Base-by-base conservation (phyloP, 2,888 invertebrate species). In the Drosophila infuscata region DNA sequence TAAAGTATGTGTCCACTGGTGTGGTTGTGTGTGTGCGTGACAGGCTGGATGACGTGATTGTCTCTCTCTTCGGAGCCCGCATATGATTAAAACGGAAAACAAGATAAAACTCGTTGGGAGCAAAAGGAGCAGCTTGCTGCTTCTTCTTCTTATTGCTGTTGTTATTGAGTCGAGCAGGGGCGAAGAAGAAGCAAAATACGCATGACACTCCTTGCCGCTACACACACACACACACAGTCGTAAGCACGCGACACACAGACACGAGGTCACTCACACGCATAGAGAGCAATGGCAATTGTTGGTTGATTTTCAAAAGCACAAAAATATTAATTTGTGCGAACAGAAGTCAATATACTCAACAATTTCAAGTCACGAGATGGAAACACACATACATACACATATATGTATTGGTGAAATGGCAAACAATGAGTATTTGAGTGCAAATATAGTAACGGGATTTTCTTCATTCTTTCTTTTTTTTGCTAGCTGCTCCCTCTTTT, bases 71-170 rank as follows among this genome's bases (percentile, higher is more conserved):
- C 74, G 60, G 70, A 60, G 83, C 89, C 87, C 87, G 87, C 87
- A 88, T 87, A 89, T 88, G 87, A 88, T 88, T 88, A 89, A 88
- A 88, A 88, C 82, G 89, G 81, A 87, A 89, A 89, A 88, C 89
- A 88, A 88, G 87, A 88, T 88, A 88, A 88, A 87, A 89, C 86
- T 84, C 86, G 79, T 73, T 86, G 82, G 83, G 82, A 82, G 86
- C 77, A 82, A 83, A 83, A 82, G 82, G 82, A 88, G 78, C 82
- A 82, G 72, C 77, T 43, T 43, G 56, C 36, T 64, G 63, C 36
- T 25, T 46, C 43, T 63, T 66, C 36, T 29, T 57, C 35, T 30
- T 59, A 48, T 54, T 75, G 48, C 41, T 73, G 56, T 62, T 80
- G 65, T 74, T 83, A 80, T 71, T 78, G 58, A 68, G 75, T 61